phyloP scores from a whole-genome alignment of 2,797 vertebrate genomes.

The Chloroceryle inda region DNA sequence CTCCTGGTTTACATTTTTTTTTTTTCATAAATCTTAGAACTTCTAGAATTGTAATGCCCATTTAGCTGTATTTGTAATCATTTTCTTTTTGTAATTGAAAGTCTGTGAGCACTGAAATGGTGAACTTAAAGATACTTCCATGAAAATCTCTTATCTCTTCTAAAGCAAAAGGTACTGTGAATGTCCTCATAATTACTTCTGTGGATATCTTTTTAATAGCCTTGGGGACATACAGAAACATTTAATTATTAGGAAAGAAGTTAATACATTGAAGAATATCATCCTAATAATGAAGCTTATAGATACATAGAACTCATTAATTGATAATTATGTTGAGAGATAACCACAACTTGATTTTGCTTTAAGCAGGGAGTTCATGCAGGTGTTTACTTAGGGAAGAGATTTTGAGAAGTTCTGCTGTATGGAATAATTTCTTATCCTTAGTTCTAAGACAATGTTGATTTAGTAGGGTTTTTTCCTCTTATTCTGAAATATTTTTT shows the following conservation, averaged over 20 bases:
- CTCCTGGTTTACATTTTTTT: not conserved
- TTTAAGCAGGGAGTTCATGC: not conserved
- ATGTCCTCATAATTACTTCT: slow-evolving; percentile 40
- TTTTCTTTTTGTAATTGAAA: slow-evolving; percentile 38
- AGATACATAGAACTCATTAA: slow-evolving; percentile 43
- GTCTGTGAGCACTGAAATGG: slow-evolving; percentile 23
- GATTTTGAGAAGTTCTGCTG: not conserved
- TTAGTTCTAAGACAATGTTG: not conserved
- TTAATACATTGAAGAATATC: slow-evolving; percentile 39
- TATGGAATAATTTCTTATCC: not conserved
- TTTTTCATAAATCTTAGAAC: not conserved
- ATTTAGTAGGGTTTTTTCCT: not conserved
- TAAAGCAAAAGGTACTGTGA: slow-evolving; percentile 1
- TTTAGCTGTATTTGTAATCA: slow-evolving; percentile 36
- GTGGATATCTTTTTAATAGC: slow-evolving; percentile 52
- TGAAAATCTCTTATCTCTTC: slow-evolving; percentile 49
- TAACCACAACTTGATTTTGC: slow-evolving; percentile 36
- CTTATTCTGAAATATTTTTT: not conserved
- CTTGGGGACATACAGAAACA: not conserved
- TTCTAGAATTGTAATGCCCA: not conserved
- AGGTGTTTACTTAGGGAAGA: slow-evolving; percentile 8
- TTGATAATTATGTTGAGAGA: slow-evolving; percentile 41
- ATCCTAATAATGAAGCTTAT: slow-evolving; percentile 44
- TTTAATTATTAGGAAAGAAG: slow-evolving; percentile 43
- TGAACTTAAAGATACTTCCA: slow-evolving; percentile 31